These are phyloP conservation scores for Choloepus hoffmanni DNA, from an alignment of 2,113 vertebrate genomes.

Conservation along the genomic window DNA sequence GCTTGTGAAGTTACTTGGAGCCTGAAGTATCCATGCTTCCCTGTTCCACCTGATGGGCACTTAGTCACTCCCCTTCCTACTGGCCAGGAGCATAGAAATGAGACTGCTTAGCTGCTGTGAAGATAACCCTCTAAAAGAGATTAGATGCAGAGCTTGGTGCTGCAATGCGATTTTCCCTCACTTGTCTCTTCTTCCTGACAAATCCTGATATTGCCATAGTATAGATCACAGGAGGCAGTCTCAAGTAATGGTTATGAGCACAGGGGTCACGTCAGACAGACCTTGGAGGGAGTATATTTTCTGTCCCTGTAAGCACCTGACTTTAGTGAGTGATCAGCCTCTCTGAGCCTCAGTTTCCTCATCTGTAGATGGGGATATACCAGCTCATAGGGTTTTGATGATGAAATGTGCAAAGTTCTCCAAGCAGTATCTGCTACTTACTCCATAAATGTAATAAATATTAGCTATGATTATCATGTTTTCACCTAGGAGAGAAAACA, in stretches of 20 bases:
- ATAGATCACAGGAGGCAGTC: accelerated
- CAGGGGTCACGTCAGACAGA: neutral
- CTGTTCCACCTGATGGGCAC: neutral
- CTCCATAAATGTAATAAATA: neutral
- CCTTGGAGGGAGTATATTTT: neutral
- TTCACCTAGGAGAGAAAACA: neutral
- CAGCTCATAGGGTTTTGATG: neutral
- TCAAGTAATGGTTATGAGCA: neutral
- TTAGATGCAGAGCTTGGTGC: accelerated
- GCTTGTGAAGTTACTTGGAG: neutral
- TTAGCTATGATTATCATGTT: neutral
- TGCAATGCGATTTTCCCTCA: accelerated
- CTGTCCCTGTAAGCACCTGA: neutral
- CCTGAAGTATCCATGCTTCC: neutral
- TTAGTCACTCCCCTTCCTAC: neutral
- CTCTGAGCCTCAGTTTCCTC: neutral
- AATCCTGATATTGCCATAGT: neutral
- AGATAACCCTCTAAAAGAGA: too few relatives aligned
- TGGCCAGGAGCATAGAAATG: neutral
- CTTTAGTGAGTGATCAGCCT: neutral
- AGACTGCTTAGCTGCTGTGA: neutral
- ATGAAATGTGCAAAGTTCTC: neutral
- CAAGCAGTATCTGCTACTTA: neutral
- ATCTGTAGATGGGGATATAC: neutral
- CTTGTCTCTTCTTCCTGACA: neutral